These are phyloP conservation scores for Onychomys torridus DNA, from an alignment of 2,797 vertebrate genomes.

Conservation along the genomic window DNA sequence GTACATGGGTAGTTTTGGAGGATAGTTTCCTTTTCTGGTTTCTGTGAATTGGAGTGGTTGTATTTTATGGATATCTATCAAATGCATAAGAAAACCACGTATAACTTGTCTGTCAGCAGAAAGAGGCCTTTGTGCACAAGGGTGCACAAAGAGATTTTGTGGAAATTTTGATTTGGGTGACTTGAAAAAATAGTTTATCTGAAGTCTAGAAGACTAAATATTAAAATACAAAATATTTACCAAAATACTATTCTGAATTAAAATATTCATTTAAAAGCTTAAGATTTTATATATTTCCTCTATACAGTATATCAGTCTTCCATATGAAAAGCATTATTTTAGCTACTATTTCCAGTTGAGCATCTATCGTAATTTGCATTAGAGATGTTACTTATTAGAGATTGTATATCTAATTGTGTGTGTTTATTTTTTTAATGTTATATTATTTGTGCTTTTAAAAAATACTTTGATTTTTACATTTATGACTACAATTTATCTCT, in stretches of 20 bases:
- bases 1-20: neutral
- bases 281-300: neutral
- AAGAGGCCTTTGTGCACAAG: constrained; percentile 1
- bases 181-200: constrained; percentile 57
- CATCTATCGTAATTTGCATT: neutral
- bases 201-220: constrained; percentile 24
- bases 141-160: constrained; percentile 39
- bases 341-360: constrained; percentile 7
- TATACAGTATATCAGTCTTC: neutral
- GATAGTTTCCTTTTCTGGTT: neutral
- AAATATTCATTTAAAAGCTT: neutral
- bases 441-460: neutral
- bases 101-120: constrained; percentile 41
- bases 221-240: neutral
- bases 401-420: neutral
- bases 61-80: constrained; percentile 41
- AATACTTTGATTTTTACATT: neutral
- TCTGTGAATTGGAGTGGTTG: neutral
- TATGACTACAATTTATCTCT: neutral
- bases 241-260: constrained; percentile 6
- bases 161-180: constrained; percentile 45
- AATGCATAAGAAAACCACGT: constrained; percentile 39
- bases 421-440: neutral
- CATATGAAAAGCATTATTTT: constrained; percentile 12
- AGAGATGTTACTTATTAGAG: constrained; percentile 4